Conservation (phyloP, 1,140 invertebrate species). For the Mercenaria mercenaria region DNA sequence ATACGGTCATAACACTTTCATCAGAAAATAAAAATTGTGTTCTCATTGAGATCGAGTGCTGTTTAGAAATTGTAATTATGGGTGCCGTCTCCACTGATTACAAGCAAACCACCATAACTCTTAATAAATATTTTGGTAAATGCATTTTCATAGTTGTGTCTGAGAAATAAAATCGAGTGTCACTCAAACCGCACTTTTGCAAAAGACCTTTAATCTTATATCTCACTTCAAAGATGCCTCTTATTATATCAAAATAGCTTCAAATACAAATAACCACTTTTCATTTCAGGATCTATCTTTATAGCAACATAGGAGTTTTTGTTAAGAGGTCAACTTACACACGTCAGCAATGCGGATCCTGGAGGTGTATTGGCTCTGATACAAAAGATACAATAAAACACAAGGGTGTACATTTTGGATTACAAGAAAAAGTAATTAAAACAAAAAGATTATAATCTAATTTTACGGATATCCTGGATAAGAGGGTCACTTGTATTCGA, state of each 20-base stretch:
- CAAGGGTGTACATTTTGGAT: background rate
- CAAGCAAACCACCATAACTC: background rate
- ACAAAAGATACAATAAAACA: background rate
- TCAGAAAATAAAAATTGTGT: slow-evolving; percentile 7
- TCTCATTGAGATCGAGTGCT: background rate
- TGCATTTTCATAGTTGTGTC: background rate
- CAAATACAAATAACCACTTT: too few relatives aligned
- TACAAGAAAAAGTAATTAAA: background rate
- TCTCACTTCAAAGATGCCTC: too few relatives aligned
- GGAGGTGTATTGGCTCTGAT: too few relatives aligned
- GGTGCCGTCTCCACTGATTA: background rate
- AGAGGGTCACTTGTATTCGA: background rate
- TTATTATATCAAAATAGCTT: too few relatives aligned
- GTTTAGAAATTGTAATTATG: slow-evolving; percentile 12
- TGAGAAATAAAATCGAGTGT: background rate
- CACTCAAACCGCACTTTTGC: background rate
- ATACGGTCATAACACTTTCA: slow-evolving; percentile 23
- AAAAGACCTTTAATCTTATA: too few relatives aligned
- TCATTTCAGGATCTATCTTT: too few relatives aligned
- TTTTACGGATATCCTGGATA: background rate
- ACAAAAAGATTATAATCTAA: background rate
- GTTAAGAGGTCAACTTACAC: too few relatives aligned
- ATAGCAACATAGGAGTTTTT: too few relatives aligned
- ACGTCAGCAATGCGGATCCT: too few relatives aligned
- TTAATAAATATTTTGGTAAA: background rate